These are phyloP conservation scores for Bubo blakistoni DNA, from an alignment of 2,113 vertebrate genomes.

Conservation along the genomic window DNA sequence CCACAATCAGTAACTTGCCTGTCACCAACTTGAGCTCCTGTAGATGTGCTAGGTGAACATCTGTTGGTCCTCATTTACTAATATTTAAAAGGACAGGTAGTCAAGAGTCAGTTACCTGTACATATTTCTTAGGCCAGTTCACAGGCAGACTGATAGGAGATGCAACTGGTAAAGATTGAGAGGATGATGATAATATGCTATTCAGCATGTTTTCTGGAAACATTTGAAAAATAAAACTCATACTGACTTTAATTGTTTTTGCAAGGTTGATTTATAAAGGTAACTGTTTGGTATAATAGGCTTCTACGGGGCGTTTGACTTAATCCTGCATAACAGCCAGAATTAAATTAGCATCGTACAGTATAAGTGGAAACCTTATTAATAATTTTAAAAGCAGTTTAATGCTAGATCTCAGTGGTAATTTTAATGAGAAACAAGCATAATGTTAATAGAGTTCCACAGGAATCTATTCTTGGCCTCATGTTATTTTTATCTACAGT, in stretches of 20 bases:
- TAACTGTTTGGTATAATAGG: neutral
- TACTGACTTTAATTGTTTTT: neutral
- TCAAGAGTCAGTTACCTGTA: neutral
- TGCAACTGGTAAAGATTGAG: neutral
- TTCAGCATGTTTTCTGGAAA: neutral
- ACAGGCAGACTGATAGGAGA: neutral
- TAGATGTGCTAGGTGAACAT: neutral
- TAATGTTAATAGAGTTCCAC: neutral
- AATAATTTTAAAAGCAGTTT: neutral
- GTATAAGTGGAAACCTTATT: neutral
- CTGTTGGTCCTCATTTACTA: neutral
- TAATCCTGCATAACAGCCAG: neutral
- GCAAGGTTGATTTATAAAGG: neutral
- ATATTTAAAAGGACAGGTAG: neutral
- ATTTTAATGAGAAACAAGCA: neutral
- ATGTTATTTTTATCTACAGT: neutral
- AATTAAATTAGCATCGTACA: neutral
- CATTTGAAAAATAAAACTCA: neutral
- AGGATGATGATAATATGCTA: neutral
- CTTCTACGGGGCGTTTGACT: neutral
- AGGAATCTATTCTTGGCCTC: neutral
- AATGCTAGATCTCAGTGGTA: neutral
- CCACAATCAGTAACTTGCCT: neutral
- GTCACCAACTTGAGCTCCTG: neutral
- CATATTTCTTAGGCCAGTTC: neutral